Conservation (phyloP, 2,113 vertebrate genomes). For the Clupea harengus region DNA sequence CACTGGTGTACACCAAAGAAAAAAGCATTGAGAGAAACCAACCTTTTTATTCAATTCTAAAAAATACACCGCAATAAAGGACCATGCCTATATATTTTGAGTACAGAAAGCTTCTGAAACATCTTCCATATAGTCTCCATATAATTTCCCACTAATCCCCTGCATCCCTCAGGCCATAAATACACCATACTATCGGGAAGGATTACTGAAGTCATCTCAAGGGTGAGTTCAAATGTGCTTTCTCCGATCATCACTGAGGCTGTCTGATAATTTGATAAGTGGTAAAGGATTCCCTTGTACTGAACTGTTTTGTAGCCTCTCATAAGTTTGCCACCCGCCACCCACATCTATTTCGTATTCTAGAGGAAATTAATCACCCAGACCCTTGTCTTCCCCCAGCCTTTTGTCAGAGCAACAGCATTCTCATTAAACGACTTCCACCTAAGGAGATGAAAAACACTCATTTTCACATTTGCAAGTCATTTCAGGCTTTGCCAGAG, state of each 20-base stretch:
- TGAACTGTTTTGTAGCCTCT: neutral
- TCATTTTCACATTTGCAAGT: slow-evolving; percentile 15
- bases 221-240: neutral
- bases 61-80: too few species aligned
- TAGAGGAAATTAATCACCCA: slow-evolving; percentile 10
- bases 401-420: neutral
- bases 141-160: neutral
- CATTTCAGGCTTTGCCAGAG: neutral
- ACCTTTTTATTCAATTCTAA: too few species aligned
- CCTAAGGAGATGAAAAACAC: slow-evolving; percentile 7
- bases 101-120: neutral
- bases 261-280: neutral
- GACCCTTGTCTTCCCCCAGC: neutral
- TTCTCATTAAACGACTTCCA: slow-evolving; percentile 4
- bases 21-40: too few species aligned
- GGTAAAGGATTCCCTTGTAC: neutral
- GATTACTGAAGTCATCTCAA: neutral
- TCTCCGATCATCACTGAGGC: neutral
- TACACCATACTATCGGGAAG: neutral
- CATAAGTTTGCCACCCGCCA: neutral
- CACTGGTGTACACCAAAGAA: too few species aligned
- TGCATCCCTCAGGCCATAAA: neutral
- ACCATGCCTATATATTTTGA: neutral
- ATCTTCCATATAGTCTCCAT: neutral
- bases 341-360: neutral